Conservation (phyloP, 2,113 vertebrate species). For the Pseudorectes ferrugineus region DNA sequence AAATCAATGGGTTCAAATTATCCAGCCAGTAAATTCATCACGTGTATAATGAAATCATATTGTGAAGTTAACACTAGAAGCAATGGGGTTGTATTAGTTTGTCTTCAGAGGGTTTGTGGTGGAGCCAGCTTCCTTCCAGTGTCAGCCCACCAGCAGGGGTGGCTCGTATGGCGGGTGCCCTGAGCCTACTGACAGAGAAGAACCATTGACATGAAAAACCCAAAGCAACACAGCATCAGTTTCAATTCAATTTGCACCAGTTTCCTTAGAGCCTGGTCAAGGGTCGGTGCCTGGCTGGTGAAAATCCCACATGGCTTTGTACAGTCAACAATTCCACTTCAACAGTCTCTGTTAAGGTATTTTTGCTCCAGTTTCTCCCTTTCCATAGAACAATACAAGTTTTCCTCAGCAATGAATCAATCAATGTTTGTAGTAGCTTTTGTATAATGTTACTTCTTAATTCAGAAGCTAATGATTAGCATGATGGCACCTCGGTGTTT, state of each 20-base stretch:
- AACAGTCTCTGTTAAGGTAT: neutral
- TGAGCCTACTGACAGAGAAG: neutral
- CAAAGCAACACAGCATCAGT: neutral
- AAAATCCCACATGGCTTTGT: fast-evolving
- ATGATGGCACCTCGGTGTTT: neutral
- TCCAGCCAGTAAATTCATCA: neutral
- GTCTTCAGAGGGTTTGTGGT: neutral
- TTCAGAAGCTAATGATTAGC: neutral
- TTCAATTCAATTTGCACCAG: neutral
- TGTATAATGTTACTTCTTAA: neutral
- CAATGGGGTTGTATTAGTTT: neutral
- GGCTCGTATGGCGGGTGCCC: fast-evolving
- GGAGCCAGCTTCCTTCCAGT: neutral
- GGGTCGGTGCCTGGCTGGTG: fast-evolving
- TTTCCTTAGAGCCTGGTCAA: neutral
- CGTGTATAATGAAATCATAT: neutral
- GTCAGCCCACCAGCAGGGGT: fast-evolving
- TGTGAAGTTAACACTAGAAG: neutral
- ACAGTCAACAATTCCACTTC: neutral
- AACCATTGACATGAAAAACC: neutral
- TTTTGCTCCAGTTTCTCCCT: neutral
- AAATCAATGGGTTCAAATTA: conserved; percentile 18
- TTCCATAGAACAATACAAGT: neutral
- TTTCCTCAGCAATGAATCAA: neutral
- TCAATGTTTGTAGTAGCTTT: neutral